phyloP scores from a whole-genome alignment of 2,113 vertebrate species.

The Ptychochromis oligacanthus region DNA sequence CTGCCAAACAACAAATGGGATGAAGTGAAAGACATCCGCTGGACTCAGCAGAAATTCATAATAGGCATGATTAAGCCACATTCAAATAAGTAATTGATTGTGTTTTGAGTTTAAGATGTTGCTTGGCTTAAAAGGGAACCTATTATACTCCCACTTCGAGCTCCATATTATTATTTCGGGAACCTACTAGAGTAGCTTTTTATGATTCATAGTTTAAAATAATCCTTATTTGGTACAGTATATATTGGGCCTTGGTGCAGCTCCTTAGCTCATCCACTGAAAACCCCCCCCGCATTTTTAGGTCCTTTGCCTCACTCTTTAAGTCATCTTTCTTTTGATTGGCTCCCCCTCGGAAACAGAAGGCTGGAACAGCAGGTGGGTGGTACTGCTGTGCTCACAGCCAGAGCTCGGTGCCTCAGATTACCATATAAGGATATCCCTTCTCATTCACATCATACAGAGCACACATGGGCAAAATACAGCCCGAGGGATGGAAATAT shows the following conservation, averaged over 20 bases:
- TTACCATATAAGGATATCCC: neutral
- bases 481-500: neutral
- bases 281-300: too few species aligned
- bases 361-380: conserved; percentile 3
- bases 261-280: too few species aligned
- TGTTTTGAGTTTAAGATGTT: neutral
- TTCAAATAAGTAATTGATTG: neutral
- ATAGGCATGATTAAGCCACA: neutral
- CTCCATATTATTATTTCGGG: neutral
- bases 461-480: neutral
- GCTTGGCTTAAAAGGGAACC: neutral
- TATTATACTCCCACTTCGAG: neutral
- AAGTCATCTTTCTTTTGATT: neutral
- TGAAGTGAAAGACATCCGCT: neutral
- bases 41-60: neutral
- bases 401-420: neutral
- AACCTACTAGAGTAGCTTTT: neutral
- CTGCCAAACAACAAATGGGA: neutral
- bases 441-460: neutral
- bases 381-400: neutral
- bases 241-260: neutral
- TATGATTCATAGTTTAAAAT: neutral
- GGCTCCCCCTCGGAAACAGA: neutral
- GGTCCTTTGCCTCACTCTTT: neutral
- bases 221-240: neutral